phyloP scores from a whole-genome alignment of 2,888 invertebrate species.

The Macaria liturata region DNA sequence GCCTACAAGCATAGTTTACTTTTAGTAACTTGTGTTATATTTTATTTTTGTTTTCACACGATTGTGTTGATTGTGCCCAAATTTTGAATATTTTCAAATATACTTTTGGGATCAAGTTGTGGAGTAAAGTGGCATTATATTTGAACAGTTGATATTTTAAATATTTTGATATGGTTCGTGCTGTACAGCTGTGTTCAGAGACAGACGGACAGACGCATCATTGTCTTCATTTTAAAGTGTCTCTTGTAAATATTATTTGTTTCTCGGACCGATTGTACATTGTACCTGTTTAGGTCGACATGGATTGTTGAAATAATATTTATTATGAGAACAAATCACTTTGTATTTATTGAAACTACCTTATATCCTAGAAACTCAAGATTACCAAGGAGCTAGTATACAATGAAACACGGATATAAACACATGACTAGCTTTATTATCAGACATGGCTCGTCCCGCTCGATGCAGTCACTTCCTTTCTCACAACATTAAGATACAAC shows the following conservation, averaged over 20 bases:
- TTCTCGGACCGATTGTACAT: conserved; percentile 57
- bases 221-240: conserved; percentile 49
- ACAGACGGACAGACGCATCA: conserved; percentile 50
- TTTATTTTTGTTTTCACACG: conserved; percentile 57
- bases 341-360: conserved; percentile 41
- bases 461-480: conserved; percentile 33
- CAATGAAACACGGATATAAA: conserved; percentile 63
- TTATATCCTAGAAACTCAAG: no score
- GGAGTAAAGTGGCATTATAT: conserved; percentile 54
- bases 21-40: conserved; percentile 51
- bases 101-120: conserved; percentile 49
- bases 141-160: conserved; percentile 49
- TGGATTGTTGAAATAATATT: conserved; percentile 77
- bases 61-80: conserved; percentile 44
- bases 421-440: conserved; percentile 82
- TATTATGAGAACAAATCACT: conserved; percentile 60
- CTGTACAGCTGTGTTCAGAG: conserved; percentile 30
- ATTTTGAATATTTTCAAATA: conserved; percentile 33
- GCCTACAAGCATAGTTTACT: conserved; percentile 40
- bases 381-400: neutral
- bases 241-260: conserved; percentile 80
- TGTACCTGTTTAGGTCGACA: conserved; percentile 19
- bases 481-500: conserved; percentile 55
- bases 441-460: conserved; percentile 53
- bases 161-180: conserved; percentile 48